Base-by-base conservation (phyloP, 1,140 invertebrate species). In the Varroa destructor region DNA sequence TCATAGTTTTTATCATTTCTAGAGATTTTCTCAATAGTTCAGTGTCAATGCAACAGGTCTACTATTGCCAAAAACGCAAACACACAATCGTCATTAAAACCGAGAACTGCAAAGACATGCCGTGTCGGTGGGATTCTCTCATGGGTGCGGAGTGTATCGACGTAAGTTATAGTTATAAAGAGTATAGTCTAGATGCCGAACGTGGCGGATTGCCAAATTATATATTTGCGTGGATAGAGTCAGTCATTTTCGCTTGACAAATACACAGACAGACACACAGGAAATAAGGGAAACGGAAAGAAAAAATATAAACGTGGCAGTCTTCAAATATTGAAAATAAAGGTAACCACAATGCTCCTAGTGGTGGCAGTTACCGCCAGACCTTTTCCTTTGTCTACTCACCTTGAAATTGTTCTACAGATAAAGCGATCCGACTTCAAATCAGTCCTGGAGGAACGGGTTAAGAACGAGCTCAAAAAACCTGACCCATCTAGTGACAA, bases 41-140 rank as follows among this genome's bases (percentile, higher is more conserved):
- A 8, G 61, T 67, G 2, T 67, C 61, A 2, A 67, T 67, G 61
- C 61, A 67, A 8, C 73, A 81, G 79, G 75, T 80, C 37, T 81
- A 77, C 73, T 81, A 81, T 73, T 80, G 80, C 78, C 80, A 81
- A 74, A 79, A 81, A 51, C 76, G 81, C 61, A 81, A 81, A 72
- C 74, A 75, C 64, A 71, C 80, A 55, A 76, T 81, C 10, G 74
- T 79, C 10, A 73, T 81, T 10, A 74, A 75, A 46, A 78, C 73
- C 75, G 79, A 80, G 72, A 74, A 77, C 12, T 76, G 78, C 71
- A 56, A 67, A 8, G 61, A 56, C 51, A 77, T 79, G 74, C 78
- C 78, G 43, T 72, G 76, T 57, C 79, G 78, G 78, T 74, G 78
- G 75, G 76, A 74, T 25, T 77, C 78, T 75, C 73, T 79, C 25